Base-by-base conservation (phyloP, 2,888 invertebrate genomes). In the Trissoscelio sp. region DNA sequence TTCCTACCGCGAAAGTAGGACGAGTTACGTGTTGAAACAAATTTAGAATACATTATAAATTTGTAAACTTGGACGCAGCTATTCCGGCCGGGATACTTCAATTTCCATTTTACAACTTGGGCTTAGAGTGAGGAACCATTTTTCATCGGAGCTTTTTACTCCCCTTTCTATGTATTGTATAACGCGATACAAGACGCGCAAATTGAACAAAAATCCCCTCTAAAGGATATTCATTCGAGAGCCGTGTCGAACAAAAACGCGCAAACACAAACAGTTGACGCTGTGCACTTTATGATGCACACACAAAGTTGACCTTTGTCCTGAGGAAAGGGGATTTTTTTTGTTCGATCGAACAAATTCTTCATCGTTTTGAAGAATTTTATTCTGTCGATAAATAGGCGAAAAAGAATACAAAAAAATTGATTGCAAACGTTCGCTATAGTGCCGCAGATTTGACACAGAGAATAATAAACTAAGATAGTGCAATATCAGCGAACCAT, bases 21-120 rank as follows among this genome's bases (percentile, higher is more conserved):
- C 20, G 42, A 12, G 34, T 48, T 24, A 24, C 14, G 58, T 24
- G 20, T 53, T 14, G 14, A 58, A 42, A 55, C 24, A 24, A 67
- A 73, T 67, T 79, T 55, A 55, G 39, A 73, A 69, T 60, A 73
- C 69, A 83, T 79, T 74, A 79, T 64, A 69, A 67, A 80, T 80
- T 75, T 84, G 75, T 64, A 75, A 31, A 74, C 67, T 79, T 88
- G 92, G 92, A 92, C 92, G 90, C 93, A 97, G 97, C 96, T 87
- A 93, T 97, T 81, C 97, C 97, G 53, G 93, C 95, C 89, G 97
- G 96, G 84, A 96, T 97, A 91, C 92, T 97, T 83, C 96, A 96
- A 90, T 95, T 95, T 91, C 97, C 97, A 16, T 96, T 97, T 92
- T 97, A 96, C 91, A 94, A 96, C 91, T 93, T 96, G 90, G 97